Evolutionary conservation across 2,113 vertebrate genomes (phyloP).

Genomic region (Dermatemys mawii): DNA sequence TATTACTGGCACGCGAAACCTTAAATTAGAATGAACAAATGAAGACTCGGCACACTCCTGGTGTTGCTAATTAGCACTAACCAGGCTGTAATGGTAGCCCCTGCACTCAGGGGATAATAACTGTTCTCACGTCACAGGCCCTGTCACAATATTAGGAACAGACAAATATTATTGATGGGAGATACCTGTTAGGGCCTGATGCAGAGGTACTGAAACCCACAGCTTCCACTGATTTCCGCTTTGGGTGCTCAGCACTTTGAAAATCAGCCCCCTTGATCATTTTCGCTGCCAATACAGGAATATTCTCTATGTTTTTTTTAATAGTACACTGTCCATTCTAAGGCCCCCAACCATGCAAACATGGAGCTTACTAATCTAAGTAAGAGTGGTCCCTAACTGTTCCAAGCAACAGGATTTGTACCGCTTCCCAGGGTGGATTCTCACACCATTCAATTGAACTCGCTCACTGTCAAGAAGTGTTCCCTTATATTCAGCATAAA

Average conservation of each 20-base stretch:
- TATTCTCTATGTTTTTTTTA: background rate
- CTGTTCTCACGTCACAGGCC: background rate
- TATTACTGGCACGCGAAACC: no score
- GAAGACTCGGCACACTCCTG: no score
- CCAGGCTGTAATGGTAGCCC: background rate
- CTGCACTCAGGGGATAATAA: background rate
- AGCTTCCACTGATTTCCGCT: background rate
- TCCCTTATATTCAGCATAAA: background rate
- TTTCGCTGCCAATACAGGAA: background rate
- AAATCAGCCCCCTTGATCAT: background rate
- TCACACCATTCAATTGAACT: background rate
- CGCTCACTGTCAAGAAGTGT: background rate
- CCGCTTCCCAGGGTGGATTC: background rate
- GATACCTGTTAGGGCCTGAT: background rate
- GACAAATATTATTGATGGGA: background rate
- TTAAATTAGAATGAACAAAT: no score
- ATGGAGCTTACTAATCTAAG: background rate
- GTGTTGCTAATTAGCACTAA: background rate
- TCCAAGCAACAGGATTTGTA: background rate
- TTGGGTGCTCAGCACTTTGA: background rate
- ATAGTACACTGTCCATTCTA: background rate
- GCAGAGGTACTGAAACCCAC: background rate
- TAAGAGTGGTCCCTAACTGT: background rate
- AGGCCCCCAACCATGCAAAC: background rate
- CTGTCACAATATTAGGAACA: background rate